Percentiles rank a stretch among this genome's conserved stretches.
Conservation (phyloP, 2,888 invertebrate species). For the Eulithis prunata region DNA sequence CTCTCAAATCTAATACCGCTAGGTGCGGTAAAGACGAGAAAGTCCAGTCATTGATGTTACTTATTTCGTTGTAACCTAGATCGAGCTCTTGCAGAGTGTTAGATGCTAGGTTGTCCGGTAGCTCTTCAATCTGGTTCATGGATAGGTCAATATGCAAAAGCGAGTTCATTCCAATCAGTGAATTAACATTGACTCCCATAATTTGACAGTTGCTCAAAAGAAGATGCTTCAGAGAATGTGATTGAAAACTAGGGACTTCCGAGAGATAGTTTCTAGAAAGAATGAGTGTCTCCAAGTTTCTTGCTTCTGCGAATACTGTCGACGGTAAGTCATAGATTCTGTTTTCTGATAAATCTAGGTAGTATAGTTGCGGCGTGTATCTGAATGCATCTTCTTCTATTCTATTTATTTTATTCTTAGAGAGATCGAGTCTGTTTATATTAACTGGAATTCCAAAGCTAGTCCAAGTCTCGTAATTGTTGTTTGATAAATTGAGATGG, state of each 20-base stretch:
- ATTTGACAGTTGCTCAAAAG: conserved; percentile 88
- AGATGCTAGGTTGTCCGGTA: conserved; percentile 85
- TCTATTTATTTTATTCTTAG: conserved; percentile 86
- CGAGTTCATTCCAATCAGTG: conserved; percentile 82
- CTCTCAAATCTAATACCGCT: conserved; percentile 87
- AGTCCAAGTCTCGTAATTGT: conserved; percentile 75
- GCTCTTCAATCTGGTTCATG: conserved; percentile 85
- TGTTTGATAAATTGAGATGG: conserved; percentile 85
- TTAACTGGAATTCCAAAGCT: conserved; percentile 52
- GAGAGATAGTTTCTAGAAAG: conserved; percentile 87
- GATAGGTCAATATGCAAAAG: conserved; percentile 86
- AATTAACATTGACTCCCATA: conserved; percentile 73
- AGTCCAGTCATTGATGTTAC: conserved; percentile 83
- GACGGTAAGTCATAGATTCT: conserved; percentile 84
- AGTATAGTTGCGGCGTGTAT: conserved; percentile 80
- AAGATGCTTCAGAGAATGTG: conserved; percentile 82
- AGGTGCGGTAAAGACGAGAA: conserved; percentile 86
- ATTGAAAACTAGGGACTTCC: conserved; percentile 82
- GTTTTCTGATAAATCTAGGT: conserved; percentile 88
- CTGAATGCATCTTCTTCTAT: conserved; percentile 86
- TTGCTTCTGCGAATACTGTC: conserved; percentile 82
- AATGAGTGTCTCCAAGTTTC: conserved; percentile 83
- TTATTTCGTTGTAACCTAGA: conserved; percentile 85
- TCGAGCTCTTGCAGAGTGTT: conserved; percentile 85
- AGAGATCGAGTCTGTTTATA: conserved; percentile 85